These are phyloP conservation scores for Thunnus thynnus DNA, from an alignment of 2,113 vertebrate species.

Conservation along the genomic window DNA sequence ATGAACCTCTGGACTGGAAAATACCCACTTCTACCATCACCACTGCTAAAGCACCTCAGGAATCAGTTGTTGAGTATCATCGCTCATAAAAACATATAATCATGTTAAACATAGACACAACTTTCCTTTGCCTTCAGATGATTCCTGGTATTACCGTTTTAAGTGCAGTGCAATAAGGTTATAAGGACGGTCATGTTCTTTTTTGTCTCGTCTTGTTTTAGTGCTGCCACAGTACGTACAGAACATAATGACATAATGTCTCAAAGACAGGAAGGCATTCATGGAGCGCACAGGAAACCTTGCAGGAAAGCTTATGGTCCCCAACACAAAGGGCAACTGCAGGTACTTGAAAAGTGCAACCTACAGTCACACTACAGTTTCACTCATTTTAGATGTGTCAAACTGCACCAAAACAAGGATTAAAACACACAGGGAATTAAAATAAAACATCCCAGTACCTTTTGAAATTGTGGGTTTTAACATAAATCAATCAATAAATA, in stretches of 20 bases:
- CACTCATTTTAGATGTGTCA: neutral
- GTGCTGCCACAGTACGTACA: neutral
- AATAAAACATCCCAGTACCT: too few relatives aligned
- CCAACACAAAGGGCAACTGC: slow-evolving; percentile 29
- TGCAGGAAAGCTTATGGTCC: slow-evolving; percentile 32
- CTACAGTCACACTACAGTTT: neutral
- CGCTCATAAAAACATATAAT: too few relatives aligned
- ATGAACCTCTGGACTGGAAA: neutral
- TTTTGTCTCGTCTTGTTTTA: neutral
- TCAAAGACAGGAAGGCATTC: slow-evolving; percentile 41
- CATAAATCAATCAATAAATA: too few relatives aligned
- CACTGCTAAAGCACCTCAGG: slow-evolving; percentile 34
- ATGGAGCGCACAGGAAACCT: slow-evolving; percentile 37
- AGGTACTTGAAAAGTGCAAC: neutral
- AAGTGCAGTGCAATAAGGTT: neutral
- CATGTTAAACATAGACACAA: too few relatives aligned
- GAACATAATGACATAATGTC: slow-evolving; percentile 17
- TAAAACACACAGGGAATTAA: too few relatives aligned
- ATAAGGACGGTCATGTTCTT: neutral
- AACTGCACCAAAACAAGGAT: too few relatives aligned
- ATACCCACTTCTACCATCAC: neutral
- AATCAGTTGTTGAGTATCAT: neutral
- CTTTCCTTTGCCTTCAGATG: neutral
- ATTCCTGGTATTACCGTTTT: neutral
- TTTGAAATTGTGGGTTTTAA: too few relatives aligned